phyloP scores from a whole-genome alignment of 30 jellyfish, hydroid and myxozoan genomes.

The Turritopsis dohrnii region DNA sequence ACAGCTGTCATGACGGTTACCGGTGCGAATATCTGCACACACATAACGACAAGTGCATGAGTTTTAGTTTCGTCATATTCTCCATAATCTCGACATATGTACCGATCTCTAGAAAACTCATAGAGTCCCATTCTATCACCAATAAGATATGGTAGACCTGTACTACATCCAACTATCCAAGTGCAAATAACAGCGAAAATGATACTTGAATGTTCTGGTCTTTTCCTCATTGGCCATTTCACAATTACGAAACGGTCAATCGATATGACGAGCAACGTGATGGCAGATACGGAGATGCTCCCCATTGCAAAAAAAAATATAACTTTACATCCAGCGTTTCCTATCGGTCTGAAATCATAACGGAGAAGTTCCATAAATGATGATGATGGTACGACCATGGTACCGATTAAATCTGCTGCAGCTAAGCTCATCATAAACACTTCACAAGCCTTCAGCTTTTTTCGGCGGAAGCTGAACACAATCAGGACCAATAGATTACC shows the following conservation, averaged over 20 bases:
- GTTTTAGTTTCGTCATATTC: neutral
- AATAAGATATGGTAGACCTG: slow-evolving; percentile 39
- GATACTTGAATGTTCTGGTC: slow-evolving; percentile 30
- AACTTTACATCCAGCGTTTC: slow-evolving; percentile 59
- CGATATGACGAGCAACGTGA: slow-evolving; percentile 75
- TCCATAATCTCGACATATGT: slow-evolving; percentile 8
- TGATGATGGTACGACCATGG: slow-evolving; percentile 52
- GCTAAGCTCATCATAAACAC: slow-evolving; percentile 86
- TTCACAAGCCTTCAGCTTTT: slow-evolving; percentile 67
- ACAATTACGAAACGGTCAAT: slow-evolving; percentile 77
- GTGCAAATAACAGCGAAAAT: slow-evolving; percentile 20
- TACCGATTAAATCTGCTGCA: slow-evolving; percentile 75
- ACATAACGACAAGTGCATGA: slow-evolving; percentile 14
- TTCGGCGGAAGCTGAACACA: slow-evolving; percentile 50
- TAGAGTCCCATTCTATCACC: slow-evolving; percentile 15
- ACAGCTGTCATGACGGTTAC: slow-evolving; percentile 46
- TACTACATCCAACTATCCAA: slow-evolving; percentile 50
- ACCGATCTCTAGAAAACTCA: neutral
- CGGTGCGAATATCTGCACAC: slow-evolving; percentile 57
- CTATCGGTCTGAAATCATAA: slow-evolving; percentile 30
- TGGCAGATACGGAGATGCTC: slow-evolving; percentile 69
- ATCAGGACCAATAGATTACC: slow-evolving; percentile 70
- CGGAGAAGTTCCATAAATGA: slow-evolving; percentile 40
- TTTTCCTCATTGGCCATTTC: slow-evolving; percentile 65
- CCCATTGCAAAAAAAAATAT: slow-evolving; percentile 59